These are phyloP conservation scores for Lochmaea crataegi DNA, from an alignment of 2,888 invertebrate species.

Conservation along the genomic window DNA sequence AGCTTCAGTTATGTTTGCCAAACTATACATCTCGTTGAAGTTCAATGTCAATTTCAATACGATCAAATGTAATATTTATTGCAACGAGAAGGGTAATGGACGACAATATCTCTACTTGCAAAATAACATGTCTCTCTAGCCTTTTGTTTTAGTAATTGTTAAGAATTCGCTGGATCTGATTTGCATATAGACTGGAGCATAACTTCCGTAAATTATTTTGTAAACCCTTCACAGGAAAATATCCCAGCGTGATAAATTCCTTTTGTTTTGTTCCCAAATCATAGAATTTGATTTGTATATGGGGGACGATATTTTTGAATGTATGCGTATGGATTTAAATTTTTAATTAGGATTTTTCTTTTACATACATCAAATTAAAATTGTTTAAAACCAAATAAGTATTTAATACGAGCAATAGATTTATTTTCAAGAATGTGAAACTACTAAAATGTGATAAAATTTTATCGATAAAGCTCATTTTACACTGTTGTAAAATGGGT, in stretches of 20 bases:
- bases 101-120: no score
- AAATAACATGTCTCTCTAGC: not conserved
- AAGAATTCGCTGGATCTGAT: not conserved
- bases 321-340: not conserved
- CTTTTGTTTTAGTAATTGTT: not conserved
- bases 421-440: no score
- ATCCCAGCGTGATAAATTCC: not conserved
- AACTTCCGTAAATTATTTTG: not conserved
- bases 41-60: no score
- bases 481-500: no score
- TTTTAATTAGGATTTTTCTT: no score
- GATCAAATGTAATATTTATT: no score
- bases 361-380: no score
- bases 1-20: no score
- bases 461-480: slow-evolving; percentile 8
- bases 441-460: not conserved
- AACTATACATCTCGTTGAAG: no score
- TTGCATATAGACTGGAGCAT: not conserved
- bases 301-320: not conserved
- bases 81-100: no score
- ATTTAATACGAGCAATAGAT: no score
- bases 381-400: no score
- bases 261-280: not conserved
- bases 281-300: not conserved
- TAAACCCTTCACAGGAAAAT: not conserved